phyloP scores from a whole-genome alignment of 2,888 invertebrate genomes.

The Zaprionus lineosus region DNA sequence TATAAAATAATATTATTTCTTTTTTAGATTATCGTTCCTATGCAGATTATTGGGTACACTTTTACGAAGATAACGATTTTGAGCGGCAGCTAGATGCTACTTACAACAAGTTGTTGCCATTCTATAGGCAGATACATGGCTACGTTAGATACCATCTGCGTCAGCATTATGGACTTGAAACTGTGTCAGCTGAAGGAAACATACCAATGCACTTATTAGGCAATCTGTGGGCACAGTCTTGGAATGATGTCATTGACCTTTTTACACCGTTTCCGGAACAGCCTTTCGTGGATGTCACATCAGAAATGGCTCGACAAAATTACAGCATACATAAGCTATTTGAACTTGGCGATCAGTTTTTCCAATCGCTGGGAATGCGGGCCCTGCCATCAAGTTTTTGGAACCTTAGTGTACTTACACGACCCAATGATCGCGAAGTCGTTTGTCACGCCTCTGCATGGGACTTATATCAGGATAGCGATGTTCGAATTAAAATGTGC shows the following conservation, averaged over 20 bases:
- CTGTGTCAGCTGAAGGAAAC: constrained; percentile 86
- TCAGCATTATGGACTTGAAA: constrained; percentile 87
- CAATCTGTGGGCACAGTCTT: constrained; percentile 92
- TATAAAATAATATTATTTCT: neutral
- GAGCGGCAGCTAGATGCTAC: constrained; percentile 86
- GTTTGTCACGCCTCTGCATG: constrained; percentile 95
- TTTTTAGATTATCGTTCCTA: constrained; percentile 86
- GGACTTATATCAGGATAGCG: constrained; percentile 92
- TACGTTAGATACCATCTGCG: constrained; percentile 89
- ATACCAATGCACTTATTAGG: constrained; percentile 91
- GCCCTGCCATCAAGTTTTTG: constrained; percentile 91
- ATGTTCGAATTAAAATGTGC: constrained; percentile 89
- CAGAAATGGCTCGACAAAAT: constrained; percentile 87
- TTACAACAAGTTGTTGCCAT: constrained; percentile 89
- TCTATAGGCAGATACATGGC: constrained; percentile 92
- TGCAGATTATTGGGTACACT: constrained; percentile 88
- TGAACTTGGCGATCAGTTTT: constrained; percentile 92
- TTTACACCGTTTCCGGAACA: constrained; percentile 89
- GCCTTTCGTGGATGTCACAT: constrained; percentile 87
- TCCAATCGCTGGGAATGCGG: constrained; percentile 90
- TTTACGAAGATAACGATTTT: constrained; percentile 88
- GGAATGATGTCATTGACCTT: constrained; percentile 84
- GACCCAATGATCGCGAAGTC: constrained; percentile 88
- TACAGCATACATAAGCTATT: constrained; percentile 91
- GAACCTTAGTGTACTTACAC: constrained; percentile 91